A percentile compares a stretch with the other conserved stretches of the same genome.
These are phyloP conservation scores for Cataglyphis hispanica DNA, from an alignment of 1,140 invertebrate species.

Conservation along the genomic window DNA sequence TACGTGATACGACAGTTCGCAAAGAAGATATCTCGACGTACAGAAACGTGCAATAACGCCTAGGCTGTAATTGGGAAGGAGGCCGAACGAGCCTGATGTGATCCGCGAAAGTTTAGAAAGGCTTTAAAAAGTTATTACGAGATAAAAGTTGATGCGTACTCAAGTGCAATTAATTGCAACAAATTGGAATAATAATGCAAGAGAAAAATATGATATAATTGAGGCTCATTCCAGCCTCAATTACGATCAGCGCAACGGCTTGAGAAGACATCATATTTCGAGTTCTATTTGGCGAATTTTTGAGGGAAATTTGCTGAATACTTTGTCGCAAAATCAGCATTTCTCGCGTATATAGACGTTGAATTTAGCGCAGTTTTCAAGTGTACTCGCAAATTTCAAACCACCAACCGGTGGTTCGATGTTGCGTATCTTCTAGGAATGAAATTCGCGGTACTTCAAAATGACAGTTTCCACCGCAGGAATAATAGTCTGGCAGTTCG, in stretches of 20 bases:
- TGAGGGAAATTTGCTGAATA: neutral
- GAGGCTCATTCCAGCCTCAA: neutral
- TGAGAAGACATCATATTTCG: too few relatives aligned
- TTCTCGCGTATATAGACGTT: neutral
- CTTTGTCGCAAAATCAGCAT: neutral
- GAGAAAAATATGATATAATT: neutral
- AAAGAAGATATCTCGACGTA: neutral
- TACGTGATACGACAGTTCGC: neutral
- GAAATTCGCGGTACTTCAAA: conserved; percentile 37
- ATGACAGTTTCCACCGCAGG: conserved; percentile 36
- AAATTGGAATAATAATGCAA: neutral
- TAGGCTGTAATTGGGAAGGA: conserved; percentile 31
- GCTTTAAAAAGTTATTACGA: neutral
- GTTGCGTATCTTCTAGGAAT: neutral
- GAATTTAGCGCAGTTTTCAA: neutral
- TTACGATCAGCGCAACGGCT: neutral
- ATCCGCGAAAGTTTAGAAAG: conserved; percentile 14
- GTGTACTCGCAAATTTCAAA: neutral
- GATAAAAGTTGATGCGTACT: neutral
- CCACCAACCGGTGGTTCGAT: neutral
- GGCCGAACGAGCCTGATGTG: neutral
- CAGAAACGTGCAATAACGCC: conserved; percentile 30
- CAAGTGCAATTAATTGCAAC: neutral
- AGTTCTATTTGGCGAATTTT: too few relatives aligned
- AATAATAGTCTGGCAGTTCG: conserved; percentile 44